Evolutionary conservation across 2,797 vertebrate genomes (phyloP), one percentile per base, ranked within the genome.

Genomic region (Serranus cabrilla): DNA sequence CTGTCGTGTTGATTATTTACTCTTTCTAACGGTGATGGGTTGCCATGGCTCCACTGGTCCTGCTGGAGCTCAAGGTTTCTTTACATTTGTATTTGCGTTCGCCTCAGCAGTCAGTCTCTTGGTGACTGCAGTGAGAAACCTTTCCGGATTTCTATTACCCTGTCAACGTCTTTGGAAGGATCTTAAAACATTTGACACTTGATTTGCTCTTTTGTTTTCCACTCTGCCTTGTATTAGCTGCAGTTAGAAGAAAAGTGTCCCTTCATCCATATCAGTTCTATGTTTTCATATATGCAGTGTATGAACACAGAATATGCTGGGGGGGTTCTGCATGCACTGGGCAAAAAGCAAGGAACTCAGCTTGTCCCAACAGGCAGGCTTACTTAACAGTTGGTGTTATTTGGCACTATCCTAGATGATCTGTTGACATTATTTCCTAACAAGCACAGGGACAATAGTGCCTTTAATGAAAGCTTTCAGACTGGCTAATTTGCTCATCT

Each of bases 1-100:
- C 51, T 74, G 69, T 78, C 43, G 2, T 27, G 46, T 70, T 55
- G 70, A 77, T 84, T 67, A 72, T 71, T 61, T 79, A 65, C 51
- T 64, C 45, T 76, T 65, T 49, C 31, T 72, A 43, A 11, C 12
- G 0, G 10, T 62, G 49, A 59, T 64, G 23, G 61, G 74, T 87
- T 89, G 74, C 75, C 75, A 52, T 86, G 83, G 68, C 61, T 57
- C 17, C 56, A 0, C 42, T 47, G 62, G 68, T 71, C 65, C 42
- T 71, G 55, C 20, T 49, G 21, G 31, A 78, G 52, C 66, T 62
- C 50, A 71, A 56, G 45, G 56, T 74, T 25, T 71, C 54, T 65
- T 64, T 80, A 34, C 54, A 27, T 66, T 71, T 77, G 39, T 60
- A 25, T 59, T 42, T 72, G 18, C 45, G 45, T 52, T 64, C 23